A percentile compares a stretch with the other conserved stretches of the same genome.
These are phyloP conservation scores for Anoura caudifer DNA, from an alignment of 2,113 vertebrate species.

Conservation along the genomic window DNA sequence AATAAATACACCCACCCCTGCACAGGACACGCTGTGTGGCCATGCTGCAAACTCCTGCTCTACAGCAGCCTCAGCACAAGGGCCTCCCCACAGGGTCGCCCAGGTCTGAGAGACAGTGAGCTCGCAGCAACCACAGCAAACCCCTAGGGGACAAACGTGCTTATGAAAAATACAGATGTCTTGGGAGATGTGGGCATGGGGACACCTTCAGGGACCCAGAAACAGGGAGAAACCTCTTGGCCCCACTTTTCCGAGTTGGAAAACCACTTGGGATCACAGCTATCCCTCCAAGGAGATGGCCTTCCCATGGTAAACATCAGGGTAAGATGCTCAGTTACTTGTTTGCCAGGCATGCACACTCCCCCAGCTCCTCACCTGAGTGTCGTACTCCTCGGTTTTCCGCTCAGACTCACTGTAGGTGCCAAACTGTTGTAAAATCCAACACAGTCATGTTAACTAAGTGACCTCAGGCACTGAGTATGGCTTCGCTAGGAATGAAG, in stretches of 20 bases:
- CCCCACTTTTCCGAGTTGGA: neutral
- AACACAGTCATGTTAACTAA: neutral
- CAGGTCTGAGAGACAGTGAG: neutral
- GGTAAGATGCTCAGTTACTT: neutral
- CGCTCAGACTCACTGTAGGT: constrained; percentile 91
- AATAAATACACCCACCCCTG: neutral
- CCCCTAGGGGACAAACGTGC: neutral
- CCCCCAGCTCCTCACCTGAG: constrained; percentile 84
- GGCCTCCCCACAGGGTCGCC: neutral
- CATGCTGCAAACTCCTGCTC: accelerated
- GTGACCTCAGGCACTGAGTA: accelerated
- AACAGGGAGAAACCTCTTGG: neutral
- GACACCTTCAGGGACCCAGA: neutral
- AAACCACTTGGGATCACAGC: neutral
- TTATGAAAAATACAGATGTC: neutral
- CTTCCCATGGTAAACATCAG: neutral
- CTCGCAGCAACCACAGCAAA: neutral
- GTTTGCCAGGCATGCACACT: neutral
- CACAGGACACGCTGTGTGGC: accelerated
- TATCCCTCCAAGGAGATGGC: neutral
- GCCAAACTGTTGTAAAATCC: constrained; percentile 87
- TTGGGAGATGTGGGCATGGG: neutral
- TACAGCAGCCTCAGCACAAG: neutral
- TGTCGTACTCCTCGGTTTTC: constrained; percentile 94
- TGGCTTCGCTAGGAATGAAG: neutral